phyloP scores from a whole-genome alignment of 2,113 vertebrate species.

The Tachuris rubrigastra region DNA sequence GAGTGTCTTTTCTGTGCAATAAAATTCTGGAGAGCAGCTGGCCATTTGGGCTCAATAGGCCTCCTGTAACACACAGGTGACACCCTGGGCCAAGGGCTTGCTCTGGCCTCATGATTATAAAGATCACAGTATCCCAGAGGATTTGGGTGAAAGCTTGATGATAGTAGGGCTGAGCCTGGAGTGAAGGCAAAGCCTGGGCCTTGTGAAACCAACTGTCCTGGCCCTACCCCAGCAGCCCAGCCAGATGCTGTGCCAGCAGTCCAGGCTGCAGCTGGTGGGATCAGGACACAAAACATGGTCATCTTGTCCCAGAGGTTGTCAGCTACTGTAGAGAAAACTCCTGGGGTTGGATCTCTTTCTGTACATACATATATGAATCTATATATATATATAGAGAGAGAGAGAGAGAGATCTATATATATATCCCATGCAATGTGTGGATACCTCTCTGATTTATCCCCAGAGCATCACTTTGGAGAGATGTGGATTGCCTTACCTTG shows the following conservation, averaged over 20 bases:
- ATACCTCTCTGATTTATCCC: not conserved
- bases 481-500: conserved; percentile 54
- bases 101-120: not conserved
- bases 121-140: not conserved
- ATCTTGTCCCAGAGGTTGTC: not conserved
- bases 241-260: not conserved
- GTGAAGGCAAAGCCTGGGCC: fast-evolving
- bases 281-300: not conserved
- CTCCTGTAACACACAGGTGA: not conserved
- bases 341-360: fast-evolving
- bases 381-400: not conserved
- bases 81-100: not conserved
- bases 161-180: not conserved
- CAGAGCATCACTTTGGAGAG: not conserved
- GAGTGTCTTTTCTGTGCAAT: not conserved
- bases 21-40: not conserved
- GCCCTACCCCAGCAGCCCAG: not conserved
- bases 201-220: not conserved
- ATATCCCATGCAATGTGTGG: not conserved
- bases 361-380: not conserved
- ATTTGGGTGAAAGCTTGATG: not conserved
- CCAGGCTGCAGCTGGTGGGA: not conserved
- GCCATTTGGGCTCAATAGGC: not conserved
- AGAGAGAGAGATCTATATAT: no score
- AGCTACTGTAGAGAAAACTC: not conserved